These are phyloP conservation scores for Prosopocoilus inquinatus DNA, from an alignment of 2,888 invertebrate species.

Conservation along the genomic window DNA sequence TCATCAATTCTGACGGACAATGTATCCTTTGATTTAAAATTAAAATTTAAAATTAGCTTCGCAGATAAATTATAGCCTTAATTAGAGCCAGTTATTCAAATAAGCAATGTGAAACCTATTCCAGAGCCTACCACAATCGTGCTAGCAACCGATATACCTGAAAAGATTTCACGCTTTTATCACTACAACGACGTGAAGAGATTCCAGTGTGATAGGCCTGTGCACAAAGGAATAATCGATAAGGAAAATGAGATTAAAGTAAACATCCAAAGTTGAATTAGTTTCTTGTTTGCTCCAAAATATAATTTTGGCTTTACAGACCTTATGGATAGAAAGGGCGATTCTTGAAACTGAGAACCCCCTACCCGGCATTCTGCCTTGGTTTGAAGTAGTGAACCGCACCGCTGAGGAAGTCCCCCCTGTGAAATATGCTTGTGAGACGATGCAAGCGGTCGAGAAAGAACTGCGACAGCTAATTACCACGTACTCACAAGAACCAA, in stretches of 20 bases:
- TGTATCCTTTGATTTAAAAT: conserved; percentile 57
- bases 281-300: not conserved
- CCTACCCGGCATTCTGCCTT: conserved; percentile 87
- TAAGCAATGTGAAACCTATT: conserved; percentile 90
- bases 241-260: conserved; percentile 94
- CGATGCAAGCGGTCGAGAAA: conserved; percentile 85
- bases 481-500: conserved; percentile 77
- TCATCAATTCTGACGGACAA: conserved; percentile 82
- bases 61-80: not conserved
- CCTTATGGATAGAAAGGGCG: conserved; percentile 92
- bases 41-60: conserved; percentile 4
- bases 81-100: conserved; percentile 72
- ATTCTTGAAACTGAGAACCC: conserved; percentile 78
- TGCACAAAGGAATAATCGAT: conserved; percentile 86
- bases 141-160: conserved; percentile 67
- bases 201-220: conserved; percentile 87
- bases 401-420: conserved; percentile 78
- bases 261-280: conserved; percentile 18
- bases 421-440: conserved; percentile 86
- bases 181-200: conserved; percentile 86
- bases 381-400: conserved; percentile 85
- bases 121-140: conserved; percentile 63
- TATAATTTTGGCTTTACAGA: conserved; percentile 53
- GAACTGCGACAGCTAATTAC: conserved; percentile 79
- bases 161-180: conserved; percentile 85